Conservation (phyloP, 2,113 vertebrate genomes). For the Tenebrosternarchus preto region DNA sequence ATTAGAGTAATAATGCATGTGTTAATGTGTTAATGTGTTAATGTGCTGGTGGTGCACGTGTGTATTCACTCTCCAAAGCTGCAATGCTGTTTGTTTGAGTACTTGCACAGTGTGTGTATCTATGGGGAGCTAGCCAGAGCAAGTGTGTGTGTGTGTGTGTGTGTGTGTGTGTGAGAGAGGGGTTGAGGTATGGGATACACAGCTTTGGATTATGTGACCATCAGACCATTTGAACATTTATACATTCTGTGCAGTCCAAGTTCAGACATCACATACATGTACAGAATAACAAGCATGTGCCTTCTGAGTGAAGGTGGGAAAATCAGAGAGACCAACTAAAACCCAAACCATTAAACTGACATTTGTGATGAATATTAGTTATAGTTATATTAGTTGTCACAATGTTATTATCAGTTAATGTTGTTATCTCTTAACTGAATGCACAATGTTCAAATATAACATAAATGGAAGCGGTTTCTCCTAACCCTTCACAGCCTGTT, state of each 20-base stretch:
- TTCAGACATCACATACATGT: conserved; percentile 30
- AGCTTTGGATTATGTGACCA: conserved; percentile 60
- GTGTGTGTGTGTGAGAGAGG: not conserved
- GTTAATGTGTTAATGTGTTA: conserved; percentile 22
- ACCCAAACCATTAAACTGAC: not conserved
- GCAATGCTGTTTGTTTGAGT: too few species aligned
- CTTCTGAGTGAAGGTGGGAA: conserved; percentile 51
- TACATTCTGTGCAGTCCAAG: too few species aligned
- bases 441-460: too few species aligned
- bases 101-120: conserved; percentile 16
- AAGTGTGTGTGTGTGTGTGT: not conserved
- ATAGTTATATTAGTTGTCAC: too few species aligned
- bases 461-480: not conserved
- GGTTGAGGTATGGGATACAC: too few species aligned
- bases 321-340: not conserved
- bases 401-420: too few species aligned
- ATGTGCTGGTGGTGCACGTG: not conserved
- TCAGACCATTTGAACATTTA: conserved; percentile 69
- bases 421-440: too few species aligned
- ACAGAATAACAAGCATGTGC: conserved; percentile 60
- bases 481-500: conserved; percentile 10
- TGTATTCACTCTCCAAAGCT: too few species aligned
- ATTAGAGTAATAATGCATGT: conserved; percentile 7
- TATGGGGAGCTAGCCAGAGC: too few species aligned
- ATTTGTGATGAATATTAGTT: not conserved